Evolutionary conservation across 2,888 invertebrate genomes (phyloP), one percentile per base, ranked within the genome.

Genomic region (Hyalella azteca): DNA sequence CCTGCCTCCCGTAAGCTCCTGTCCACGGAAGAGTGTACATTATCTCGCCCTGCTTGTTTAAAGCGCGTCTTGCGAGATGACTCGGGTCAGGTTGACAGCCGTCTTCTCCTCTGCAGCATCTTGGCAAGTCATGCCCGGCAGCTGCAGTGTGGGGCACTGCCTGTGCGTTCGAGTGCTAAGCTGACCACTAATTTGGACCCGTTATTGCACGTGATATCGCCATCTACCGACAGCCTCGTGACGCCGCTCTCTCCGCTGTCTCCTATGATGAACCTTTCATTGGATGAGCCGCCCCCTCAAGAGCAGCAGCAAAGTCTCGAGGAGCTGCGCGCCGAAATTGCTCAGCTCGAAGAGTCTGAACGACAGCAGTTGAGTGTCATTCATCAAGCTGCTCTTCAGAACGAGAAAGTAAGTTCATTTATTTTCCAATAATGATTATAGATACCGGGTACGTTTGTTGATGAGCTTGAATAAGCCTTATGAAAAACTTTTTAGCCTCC

Each of bases 221-320:
- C 75, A 15, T 75, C 75, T 1, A 45, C 75, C 5, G 75, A 75
- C 75, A 75, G 75, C 36, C 75, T 75, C 3, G 75, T 75, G 75
- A 75, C 75, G 45, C 75, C 75, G 3, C 75, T 75, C 13, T 75
- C 75, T 45, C 75, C 75, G n/a, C 75, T 75, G 9, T 75, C 75
- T n/a, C 75, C 75, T n/a, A 66, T 66, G 66, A 36, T n/a, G 4
- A 66, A 32, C 66, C 39, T 66, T 13, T 66, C 66, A 4, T 19
- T 66, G 4, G 66, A 66, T 3, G 66, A 66, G 66, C 66, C 66
- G 19, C 36, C 36, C 3, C 32, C 66, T 15, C 26, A 3, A 13
- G 36, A 66, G 66, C 66, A 36, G 15, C 66, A 66, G 39, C 66
- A 66, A 19, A 66, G 36, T 19, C 7, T 66, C 36, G 15, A 32